Evolutionary conservation across 2,888 invertebrate genomes (phyloP), one percentile per base, ranked within the genome.

Genomic region (Subacronicta megacephala): DNA sequence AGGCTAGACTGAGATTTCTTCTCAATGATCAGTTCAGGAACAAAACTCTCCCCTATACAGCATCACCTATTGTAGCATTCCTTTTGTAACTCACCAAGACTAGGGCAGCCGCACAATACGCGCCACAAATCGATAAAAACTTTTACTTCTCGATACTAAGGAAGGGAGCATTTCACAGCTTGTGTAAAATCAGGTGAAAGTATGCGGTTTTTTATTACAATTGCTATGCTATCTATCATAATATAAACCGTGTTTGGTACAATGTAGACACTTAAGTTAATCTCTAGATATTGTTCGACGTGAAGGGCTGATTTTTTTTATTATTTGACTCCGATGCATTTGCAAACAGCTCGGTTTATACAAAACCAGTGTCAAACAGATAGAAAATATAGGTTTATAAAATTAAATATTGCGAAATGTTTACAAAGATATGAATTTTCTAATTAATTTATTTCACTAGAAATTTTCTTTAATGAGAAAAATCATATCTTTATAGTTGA

Each of bases 61-160:
- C 42, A 66, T 66, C 66, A 50, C 62, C 56, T 52, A 66, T 62
- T 67, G 68, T 53, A 66, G 46, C 67, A 66, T 56, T 56, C 62
- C 52, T 62, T 67, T 66, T 66, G 67, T 66, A 56, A 49, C 49
- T 45, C 66, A 35, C 56, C 35, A 33, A 52, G 66, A 66, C 67
- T 62, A 56, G 68, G 66, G 62, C 56, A 66, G 31, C 67, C 66
- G 62, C 66, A 66, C 62, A 67, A 56, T 62, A 67, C 62, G 56
- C 66, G 62, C 49, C 23, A 31, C 40, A 68, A 66, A 66, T 66
- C 65, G 56, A 66, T 67, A 66, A 64, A 67, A 66, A 49, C 51
- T 52, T 35, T 38, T 52, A 62, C 52, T 67, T 66, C 49, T 66
- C 67, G 65, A 65, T 65, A 60, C 60, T 31, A 31, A n/a, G n/a